A percentile compares a stretch with the other conserved stretches of the same genome.
These are phyloP conservation scores for Andrena flavipes DNA, from an alignment of 2,888 invertebrate species.

Conservation along the genomic window DNA sequence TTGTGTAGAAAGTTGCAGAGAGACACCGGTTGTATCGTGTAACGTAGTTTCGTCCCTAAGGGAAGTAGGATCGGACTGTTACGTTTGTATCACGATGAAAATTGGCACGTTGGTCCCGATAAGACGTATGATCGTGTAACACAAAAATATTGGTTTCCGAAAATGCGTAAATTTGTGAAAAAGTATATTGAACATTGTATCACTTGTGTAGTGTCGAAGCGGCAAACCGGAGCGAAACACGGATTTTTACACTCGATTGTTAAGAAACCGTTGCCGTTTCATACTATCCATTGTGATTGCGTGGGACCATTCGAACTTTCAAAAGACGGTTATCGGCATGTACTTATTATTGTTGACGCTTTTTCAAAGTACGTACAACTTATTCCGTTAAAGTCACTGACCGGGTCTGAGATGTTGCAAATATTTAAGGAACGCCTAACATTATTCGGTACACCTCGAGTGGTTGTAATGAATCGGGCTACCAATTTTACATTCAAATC, in stretches of 20 bases:
- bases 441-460: conserved; percentile 15
- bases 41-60: conserved; percentile 4
- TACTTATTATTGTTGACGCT: conserved; percentile 16
- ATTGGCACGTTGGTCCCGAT: conserved; percentile 10
- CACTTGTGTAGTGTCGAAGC: conserved; percentile 5
- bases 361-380: conserved; percentile 58
- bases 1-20: conserved; percentile 9
- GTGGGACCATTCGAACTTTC: conserved; percentile 17
- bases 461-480: conserved; percentile 11
- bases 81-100: conserved; percentile 20
- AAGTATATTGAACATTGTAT: conserved; percentile 23
- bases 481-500: conserved; percentile 25
- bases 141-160: conserved; percentile 19
- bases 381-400: conserved; percentile 1
- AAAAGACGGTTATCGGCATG: conserved; percentile 25
- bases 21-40: background rate
- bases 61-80: background rate
- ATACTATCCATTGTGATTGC: conserved; percentile 25
- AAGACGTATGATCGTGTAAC: background rate
- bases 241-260: conserved; percentile 11
- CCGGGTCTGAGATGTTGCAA: conserved; percentile 8
- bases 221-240: too few species aligned
- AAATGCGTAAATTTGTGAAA: conserved; percentile 8
- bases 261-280: background rate
- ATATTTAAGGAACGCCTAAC: conserved; percentile 16